Conservation (phyloP, 2,888 invertebrate species). For the Eledone cirrhosa region DNA sequence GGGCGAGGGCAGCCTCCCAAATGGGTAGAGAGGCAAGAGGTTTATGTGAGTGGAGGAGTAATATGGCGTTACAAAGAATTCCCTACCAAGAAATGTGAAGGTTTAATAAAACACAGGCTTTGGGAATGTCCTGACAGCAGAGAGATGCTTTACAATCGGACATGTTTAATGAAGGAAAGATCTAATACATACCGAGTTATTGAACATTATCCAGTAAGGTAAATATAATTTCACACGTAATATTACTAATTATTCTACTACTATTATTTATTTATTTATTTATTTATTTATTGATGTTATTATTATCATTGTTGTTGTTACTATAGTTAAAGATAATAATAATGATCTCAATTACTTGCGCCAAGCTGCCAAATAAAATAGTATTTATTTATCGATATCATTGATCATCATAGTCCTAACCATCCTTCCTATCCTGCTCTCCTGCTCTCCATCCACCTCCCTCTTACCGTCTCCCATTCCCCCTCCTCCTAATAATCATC, state of each 20-base stretch:
- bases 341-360: too few relatives aligned
- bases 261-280: neutral
- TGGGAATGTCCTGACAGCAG: constrained; percentile 8
- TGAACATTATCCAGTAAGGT: constrained; percentile 28
- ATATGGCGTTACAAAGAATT: constrained; percentile 32
- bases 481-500: too few relatives aligned
- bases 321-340: too few relatives aligned
- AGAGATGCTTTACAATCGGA: constrained; percentile 31
- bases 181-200: constrained; percentile 26
- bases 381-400: too few relatives aligned
- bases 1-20: constrained; percentile 25
- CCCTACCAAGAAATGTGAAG: constrained; percentile 28
- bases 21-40: constrained; percentile 33
- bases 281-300: neutral
- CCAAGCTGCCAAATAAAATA: too few relatives aligned
- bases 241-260: neutral
- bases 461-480: too few relatives aligned
- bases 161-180: constrained; percentile 27
- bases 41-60: constrained; percentile 27
- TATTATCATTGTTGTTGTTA: too few relatives aligned
- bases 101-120: constrained; percentile 17
- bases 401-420: too few relatives aligned
- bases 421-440: too few relatives aligned
- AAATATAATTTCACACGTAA: neutral
- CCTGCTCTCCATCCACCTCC: too few relatives aligned